Conservation (phyloP, 2,797 vertebrate species). For the Acipenser ruthenus region DNA sequence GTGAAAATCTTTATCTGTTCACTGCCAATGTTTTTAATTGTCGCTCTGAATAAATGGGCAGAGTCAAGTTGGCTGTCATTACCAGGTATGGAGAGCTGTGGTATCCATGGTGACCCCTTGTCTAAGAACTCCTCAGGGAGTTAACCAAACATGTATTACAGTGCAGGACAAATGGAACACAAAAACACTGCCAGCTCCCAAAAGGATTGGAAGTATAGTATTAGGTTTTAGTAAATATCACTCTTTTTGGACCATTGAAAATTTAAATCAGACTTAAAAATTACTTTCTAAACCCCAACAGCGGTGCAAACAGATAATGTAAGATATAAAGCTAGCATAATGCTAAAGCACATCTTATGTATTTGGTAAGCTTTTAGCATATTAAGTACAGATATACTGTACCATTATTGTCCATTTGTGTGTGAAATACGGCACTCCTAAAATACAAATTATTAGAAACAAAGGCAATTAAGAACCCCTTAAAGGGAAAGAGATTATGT, state of each 20-base stretch:
- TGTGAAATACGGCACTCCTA: too few relatives aligned
- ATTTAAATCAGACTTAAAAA: not conserved
- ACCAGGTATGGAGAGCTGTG: slow-evolving; percentile 23
- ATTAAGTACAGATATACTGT: too few relatives aligned
- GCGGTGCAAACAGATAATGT: too few relatives aligned
- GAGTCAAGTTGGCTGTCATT: slow-evolving; percentile 18
- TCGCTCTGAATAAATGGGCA: slow-evolving; percentile 27
- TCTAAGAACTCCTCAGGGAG: slow-evolving; percentile 15
- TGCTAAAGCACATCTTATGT: too few relatives aligned
- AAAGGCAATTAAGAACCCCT: too few relatives aligned
- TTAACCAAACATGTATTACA: slow-evolving; percentile 13
- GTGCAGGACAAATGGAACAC: slow-evolving; percentile 27
- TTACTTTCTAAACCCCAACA: not conserved
- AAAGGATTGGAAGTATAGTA: not conserved
- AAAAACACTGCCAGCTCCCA: slow-evolving; percentile 21
- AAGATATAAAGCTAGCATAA: too few relatives aligned
- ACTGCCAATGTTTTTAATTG: slow-evolving; percentile 46
- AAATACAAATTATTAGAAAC: too few relatives aligned
- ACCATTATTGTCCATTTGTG: too few relatives aligned
- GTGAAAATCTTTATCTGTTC: slow-evolving; percentile 34
- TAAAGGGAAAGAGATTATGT: too few relatives aligned
- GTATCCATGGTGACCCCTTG: slow-evolving; percentile 31
- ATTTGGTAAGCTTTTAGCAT: too few relatives aligned
- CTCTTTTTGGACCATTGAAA: not conserved
- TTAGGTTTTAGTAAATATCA: not conserved